Percentiles rank a stretch among this genome's conserved stretches.
These are phyloP conservation scores for Melieria omissa DNA, from an alignment of 2,888 invertebrate species.

Conservation along the genomic window DNA sequence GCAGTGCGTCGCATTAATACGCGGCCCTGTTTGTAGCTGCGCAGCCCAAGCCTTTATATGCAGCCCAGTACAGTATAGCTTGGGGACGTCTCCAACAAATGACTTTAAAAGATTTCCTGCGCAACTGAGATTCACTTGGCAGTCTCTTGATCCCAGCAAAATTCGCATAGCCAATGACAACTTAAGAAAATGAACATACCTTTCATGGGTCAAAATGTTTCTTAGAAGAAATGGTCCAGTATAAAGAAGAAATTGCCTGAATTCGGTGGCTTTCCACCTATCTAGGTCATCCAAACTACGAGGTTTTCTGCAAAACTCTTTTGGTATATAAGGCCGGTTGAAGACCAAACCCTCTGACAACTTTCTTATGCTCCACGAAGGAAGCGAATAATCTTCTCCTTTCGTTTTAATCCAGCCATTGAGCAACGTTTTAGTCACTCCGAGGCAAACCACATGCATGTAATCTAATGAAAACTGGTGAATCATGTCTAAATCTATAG, in stretches of 20 bases:
- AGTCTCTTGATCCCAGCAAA: conserved; percentile 34
- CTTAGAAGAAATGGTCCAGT: conserved; percentile 40
- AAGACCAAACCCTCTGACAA: conserved; percentile 33
- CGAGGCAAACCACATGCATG: conserved; percentile 38
- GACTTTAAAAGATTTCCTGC: conserved; percentile 35
- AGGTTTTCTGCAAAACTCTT: conserved; percentile 41
- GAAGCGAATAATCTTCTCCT: conserved; percentile 27
- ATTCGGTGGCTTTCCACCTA: conserved; percentile 41
- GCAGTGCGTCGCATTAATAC: no score
- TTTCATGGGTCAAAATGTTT: conserved; percentile 35
- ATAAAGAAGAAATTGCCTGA: conserved; percentile 41
- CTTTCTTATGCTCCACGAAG: conserved; percentile 17
- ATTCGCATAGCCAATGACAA: conserved; percentile 40
- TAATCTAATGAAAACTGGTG: conserved; percentile 33
- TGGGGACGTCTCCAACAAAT: conserved; percentile 31
- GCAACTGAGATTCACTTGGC: conserved; percentile 33
- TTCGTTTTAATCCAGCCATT: conserved; percentile 32
- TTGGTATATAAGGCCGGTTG: conserved; percentile 32
- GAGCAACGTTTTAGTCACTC: conserved; percentile 30
- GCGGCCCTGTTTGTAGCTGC: no score
- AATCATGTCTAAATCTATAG: conserved; percentile 32
- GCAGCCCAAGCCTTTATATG: no score
- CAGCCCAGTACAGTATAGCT: no score
- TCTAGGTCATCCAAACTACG: conserved; percentile 38
- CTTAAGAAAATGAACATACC: conserved; percentile 40